Evolutionary conservation across 2,888 invertebrate species (phyloP), one percentile per base, ranked within the genome.

Genomic region (Tetragnatha montana): DNA sequence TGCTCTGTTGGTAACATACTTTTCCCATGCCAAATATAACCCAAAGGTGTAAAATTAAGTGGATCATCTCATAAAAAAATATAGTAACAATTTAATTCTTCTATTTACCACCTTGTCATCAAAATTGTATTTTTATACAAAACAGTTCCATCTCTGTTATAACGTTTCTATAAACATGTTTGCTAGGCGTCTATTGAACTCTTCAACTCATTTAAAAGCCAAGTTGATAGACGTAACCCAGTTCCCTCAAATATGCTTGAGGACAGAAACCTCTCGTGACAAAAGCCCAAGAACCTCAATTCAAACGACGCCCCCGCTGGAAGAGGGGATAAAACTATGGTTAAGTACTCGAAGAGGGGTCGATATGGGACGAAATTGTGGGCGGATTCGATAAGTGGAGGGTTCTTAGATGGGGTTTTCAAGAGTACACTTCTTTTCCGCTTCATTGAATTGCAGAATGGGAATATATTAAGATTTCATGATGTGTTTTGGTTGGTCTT

Each of bases 221-320:
- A 17, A 17, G 60, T 60, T 60, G 60, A 60, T 10, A 60, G 60
- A 60, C 60, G 60, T 60, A 60, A 60, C 60, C 60, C 17, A 7
- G 60, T 60, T 60, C 12, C 60, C 12, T 17, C 60, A 14, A 60
- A 60, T 10, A 60, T 10, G 8, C 12, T 35, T 12, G 10, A 60
- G 60, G 60, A 60, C 4, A 17, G 0, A 60, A 60, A 60, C 12
- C 12, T 60, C 17, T 17, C 17, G 60, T 60, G 17, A 60, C 60
- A 10, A 17, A 12, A 60, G 60, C 12, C 7, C 60, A 4, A 75
- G 75, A 14, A 47, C 49, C 49, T 47, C 47, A 35, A 47, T n/a
- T 49, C 49, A 49, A 75, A 75, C 49, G 75, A 75, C 75, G 47
- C 50, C 75, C 75, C 75, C 47, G 35, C 47, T 21, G 6, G 21